phyloP scores from a whole-genome alignment of 2,888 invertebrate genomes.

The Leptopilina myrica region DNA sequence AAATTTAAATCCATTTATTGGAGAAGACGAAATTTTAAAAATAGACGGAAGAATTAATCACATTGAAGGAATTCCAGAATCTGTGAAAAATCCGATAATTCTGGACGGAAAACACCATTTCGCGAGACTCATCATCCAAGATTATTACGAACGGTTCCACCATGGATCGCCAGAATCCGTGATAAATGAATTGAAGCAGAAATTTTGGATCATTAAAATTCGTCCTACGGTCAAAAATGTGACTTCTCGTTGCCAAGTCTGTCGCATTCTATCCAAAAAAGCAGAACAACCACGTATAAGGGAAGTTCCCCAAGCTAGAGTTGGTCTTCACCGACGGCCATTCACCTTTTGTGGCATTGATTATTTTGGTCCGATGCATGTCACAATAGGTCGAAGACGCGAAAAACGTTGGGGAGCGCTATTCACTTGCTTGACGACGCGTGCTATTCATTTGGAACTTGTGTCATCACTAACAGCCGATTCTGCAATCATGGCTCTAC shows the following conservation, averaged over 20 bases:
- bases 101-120: constrained; percentile 51
- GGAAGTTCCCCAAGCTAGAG: not conserved
- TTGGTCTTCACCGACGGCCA: constrained; percentile 36
- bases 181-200: constrained; percentile 47
- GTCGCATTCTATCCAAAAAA: constrained; percentile 22
- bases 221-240: constrained; percentile 44
- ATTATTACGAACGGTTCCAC: constrained; percentile 40
- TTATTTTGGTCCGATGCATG: constrained; percentile 53
- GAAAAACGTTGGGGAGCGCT: constrained; percentile 58
- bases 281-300: constrained; percentile 44
- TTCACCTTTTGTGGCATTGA: too few species aligned
- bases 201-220: constrained; percentile 47
- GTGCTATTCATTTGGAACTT: constrained; percentile 55
- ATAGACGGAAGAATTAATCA: constrained; percentile 25
- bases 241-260: not conserved
- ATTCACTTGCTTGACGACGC: constrained; percentile 55
- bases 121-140: constrained; percentile 50
- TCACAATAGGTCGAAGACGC: constrained; percentile 47
- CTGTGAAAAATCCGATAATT: constrained; percentile 54
- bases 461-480: constrained; percentile 46
- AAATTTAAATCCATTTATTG: constrained; percentile 38
- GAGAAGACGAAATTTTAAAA: constrained; percentile 25
- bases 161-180: constrained; percentile 43
- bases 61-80: constrained; percentile 43
- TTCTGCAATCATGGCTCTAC: constrained; percentile 51